Evolutionary conservation across 2,797 vertebrate genomes (phyloP), one percentile per base, ranked within the genome.

Genomic region (Pagetopsis macropterus): DNA sequence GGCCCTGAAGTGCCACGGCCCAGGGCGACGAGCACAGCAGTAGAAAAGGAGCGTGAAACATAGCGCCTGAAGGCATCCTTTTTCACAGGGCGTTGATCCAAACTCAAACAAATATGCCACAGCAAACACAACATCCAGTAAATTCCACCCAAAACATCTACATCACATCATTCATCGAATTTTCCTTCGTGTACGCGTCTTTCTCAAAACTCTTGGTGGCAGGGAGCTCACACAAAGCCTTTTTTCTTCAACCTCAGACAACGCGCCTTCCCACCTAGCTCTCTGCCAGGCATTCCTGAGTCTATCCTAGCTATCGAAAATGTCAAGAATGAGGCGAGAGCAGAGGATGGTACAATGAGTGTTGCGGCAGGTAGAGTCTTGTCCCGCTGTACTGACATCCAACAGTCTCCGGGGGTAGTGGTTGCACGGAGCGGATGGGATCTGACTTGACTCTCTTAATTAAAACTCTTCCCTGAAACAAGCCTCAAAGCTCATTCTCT

Each of bases 301-400:
- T 93, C 93, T 92, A 89, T 91, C 90, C 90, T 72, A 83, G 88
- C 91, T 91, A 93, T 94, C 89, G 90, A 88, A 93, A 92, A 93
- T 93, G 92, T 93, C 92, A 93, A 91, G 90, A 91, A 90, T 91
- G 92, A 90, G 81, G 85, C 89, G 90, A 85, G 85, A 91, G 90
- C 77, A 88, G 79, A 85, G 89, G 89, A 93, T 89, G 82, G 87
- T 89, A 91, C 89, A 86, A 80, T 68, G 87, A 89, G 84, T 71
- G 27, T 75, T 57, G 83, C 75, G 81, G 88, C 94, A 94, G 93
- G 94, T 94, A 94, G 84, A 89, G 93, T 94, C 94, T 93, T 94
- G 94, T 94, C 88, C 83, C 52, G 27, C 82, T 84, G 84, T 63
- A 65, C 79, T 78, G 72, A 87, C 89, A 81, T 84, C 86, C 83